These are phyloP conservation scores for Corynorhinus townsendii DNA, from an alignment of 2,113 vertebrate genomes.

Conservation along the genomic window DNA sequence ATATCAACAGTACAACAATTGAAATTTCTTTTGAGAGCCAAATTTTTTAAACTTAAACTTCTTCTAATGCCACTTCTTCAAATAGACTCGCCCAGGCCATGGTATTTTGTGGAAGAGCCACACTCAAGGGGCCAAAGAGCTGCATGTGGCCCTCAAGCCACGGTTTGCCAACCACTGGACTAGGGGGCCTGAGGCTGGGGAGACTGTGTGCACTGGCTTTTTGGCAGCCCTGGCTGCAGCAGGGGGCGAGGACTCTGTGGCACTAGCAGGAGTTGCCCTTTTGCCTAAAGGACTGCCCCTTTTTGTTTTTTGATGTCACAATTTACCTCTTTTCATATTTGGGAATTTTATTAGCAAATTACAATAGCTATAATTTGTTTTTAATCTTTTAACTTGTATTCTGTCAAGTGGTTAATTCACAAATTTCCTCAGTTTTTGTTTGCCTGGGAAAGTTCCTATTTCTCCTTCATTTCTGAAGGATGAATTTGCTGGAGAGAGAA, in stretches of 20 bases:
- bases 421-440: neutral
- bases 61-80: too few species aligned
- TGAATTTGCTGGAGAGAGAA: neutral
- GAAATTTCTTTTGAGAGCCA: too few species aligned
- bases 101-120: too few species aligned
- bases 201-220: neutral
- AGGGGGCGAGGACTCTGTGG: too few species aligned
- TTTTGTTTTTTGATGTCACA: neutral
- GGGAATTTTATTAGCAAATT: neutral
- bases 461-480: neutral
- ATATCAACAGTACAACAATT: too few species aligned
- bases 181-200: slow-evolving; percentile 31
- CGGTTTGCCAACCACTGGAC: neutral
- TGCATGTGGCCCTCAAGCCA: too few species aligned
- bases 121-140: too few species aligned
- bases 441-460: neutral
- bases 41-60: too few species aligned
- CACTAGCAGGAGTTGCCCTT: neutral
- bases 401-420: neutral
- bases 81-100: too few species aligned
- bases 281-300: too few species aligned
- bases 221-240: neutral
- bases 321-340: neutral
- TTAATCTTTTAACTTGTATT: neutral
- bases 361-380: neutral